Percentiles rank a stretch among this genome's conserved stretches.
Conservation (phyloP, 2,797 vertebrate genomes). For the Eleutherodactylus coqui region DNA sequence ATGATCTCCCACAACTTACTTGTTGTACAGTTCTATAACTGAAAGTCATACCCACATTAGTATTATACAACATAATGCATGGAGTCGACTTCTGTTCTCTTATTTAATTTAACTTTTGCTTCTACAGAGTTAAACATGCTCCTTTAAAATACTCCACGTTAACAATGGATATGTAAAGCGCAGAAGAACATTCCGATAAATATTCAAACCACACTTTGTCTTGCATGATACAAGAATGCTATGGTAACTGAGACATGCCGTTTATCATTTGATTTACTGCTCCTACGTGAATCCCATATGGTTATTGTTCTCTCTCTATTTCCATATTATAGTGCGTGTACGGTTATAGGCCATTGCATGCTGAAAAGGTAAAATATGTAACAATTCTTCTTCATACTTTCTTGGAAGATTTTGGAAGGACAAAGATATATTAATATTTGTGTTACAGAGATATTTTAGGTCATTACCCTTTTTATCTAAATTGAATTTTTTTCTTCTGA, state of each 20-base stretch:
- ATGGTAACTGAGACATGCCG: constrained; percentile 45
- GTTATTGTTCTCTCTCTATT: constrained; percentile 36
- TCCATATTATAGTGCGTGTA: constrained; percentile 29
- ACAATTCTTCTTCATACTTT: not conserved
- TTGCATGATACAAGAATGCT: constrained; percentile 28
- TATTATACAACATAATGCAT: not conserved
- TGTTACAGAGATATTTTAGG: too few relatives aligned
- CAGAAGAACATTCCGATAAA: constrained; percentile 35
- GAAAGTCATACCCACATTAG: not conserved
- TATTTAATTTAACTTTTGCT: not conserved
- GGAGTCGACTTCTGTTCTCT: not conserved
- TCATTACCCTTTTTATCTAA: too few relatives aligned
- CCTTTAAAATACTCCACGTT: constrained; percentile 1
- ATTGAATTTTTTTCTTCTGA: too few relatives aligned
- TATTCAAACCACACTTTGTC: constrained; percentile 43
- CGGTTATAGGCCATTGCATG: not conserved
- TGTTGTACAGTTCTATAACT: not conserved
- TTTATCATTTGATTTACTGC: constrained; percentile 51
- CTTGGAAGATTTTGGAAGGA: not conserved
- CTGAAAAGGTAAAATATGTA: constrained; percentile 21
- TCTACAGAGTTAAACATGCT: not conserved
- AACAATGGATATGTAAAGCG: constrained; percentile 9
- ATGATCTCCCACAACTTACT: not conserved
- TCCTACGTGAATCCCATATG: constrained; percentile 8
- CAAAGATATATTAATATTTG: not conserved